Percentiles rank a stretch among this genome's conserved stretches.
Conservation (phyloP, 2,113 vertebrate species). For the Puffinus mauretanicus region DNA sequence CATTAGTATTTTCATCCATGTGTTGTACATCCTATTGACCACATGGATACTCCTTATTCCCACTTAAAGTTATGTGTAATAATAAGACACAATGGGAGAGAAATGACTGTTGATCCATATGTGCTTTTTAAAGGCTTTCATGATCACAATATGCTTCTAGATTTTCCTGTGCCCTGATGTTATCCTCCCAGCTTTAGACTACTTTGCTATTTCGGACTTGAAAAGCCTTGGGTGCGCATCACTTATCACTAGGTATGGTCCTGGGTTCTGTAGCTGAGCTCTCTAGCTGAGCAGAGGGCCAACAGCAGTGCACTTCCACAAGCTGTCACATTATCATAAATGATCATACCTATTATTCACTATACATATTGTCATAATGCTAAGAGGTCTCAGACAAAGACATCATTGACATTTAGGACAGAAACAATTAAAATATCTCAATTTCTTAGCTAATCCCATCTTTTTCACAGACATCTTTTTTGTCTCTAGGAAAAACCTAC, state of each 20-base stretch:
- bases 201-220: neutral
- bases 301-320: neutral
- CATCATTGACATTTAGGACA: neutral
- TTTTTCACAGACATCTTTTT: neutral
- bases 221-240: neutral
- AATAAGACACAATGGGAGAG: neutral
- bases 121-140: neutral
- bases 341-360: neutral
- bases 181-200: neutral
- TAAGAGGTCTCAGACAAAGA: neutral
- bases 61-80: neutral
- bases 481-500: neutral
- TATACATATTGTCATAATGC: neutral
- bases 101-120: neutral
- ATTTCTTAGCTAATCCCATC: neutral
- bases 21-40: neutral
- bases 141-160: neutral
- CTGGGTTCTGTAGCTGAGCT: neutral
- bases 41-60: neutral
- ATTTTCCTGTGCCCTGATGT: neutral
- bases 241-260: neutral
- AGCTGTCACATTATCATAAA: neutral
- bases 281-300: neutral
- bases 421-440: neutral
- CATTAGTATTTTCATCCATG: neutral